Conservation (phyloP, 2,888 invertebrate species). For the Melanchra persicariae region DNA sequence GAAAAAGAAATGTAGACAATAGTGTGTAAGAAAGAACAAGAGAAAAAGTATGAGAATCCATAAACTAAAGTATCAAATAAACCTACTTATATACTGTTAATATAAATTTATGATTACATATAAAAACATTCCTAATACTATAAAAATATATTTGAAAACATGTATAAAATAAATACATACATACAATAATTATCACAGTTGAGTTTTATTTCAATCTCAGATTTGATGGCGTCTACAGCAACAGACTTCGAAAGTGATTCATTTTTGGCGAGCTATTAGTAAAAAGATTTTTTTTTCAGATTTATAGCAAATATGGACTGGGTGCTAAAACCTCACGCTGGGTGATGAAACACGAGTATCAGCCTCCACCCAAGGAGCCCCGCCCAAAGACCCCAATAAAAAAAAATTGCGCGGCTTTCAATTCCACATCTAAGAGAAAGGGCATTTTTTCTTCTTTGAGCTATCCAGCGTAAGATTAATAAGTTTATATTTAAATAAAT, state of each 20-base stretch:
- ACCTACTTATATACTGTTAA: no score
- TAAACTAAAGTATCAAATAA: no score
- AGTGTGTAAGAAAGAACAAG: no score
- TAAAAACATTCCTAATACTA: no score
- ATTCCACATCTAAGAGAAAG: constrained; percentile 82
- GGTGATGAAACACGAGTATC: constrained; percentile 81
- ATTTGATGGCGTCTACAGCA: not conserved
- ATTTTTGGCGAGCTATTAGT: not conserved
- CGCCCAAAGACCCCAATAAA: constrained; percentile 65
- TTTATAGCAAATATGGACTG: constrained; percentile 79
- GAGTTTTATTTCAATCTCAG: no score
- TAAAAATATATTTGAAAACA: no score
- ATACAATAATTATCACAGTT: no score
- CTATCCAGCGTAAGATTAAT: constrained; percentile 81
- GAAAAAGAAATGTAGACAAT: no score
- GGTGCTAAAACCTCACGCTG: constrained; percentile 83
- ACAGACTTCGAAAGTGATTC: not conserved
- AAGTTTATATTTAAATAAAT: not conserved
- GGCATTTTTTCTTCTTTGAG: constrained; percentile 74
- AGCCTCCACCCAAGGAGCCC: constrained; percentile 80
- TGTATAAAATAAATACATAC: no score
- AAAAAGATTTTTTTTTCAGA: constrained; percentile 69
- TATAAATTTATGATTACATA: no score
- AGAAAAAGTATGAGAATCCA: no score
- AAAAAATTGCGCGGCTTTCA: constrained; percentile 86